These are phyloP conservation scores for Opisthocomus hoazin DNA, from an alignment of 2,113 vertebrate species.

Conservation along the genomic window DNA sequence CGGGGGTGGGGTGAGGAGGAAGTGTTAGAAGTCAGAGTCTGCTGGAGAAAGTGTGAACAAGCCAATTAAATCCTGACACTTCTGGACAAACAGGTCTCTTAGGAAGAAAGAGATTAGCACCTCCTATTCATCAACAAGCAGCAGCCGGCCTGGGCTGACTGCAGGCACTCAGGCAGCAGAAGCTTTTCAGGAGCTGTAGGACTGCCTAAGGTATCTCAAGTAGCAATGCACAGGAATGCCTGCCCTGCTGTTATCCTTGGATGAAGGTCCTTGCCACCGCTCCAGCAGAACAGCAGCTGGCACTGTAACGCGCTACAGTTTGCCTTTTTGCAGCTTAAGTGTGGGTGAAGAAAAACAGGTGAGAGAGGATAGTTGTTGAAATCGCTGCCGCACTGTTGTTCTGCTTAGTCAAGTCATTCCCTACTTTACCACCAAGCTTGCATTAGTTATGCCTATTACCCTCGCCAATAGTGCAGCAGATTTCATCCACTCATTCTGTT, in stretches of 20 bases:
- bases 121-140: background rate
- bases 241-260: background rate
- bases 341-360: background rate
- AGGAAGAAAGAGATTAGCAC: constrained; percentile 57
- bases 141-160: background rate
- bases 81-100: constrained; percentile 54
- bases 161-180: background rate
- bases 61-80: constrained; percentile 58
- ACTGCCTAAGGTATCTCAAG: background rate
- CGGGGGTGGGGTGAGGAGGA: background rate
- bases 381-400: background rate
- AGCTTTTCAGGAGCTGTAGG: background rate
- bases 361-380: background rate
- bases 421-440: background rate
- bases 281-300: background rate
- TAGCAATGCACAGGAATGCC: background rate
- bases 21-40: constrained; percentile 24
- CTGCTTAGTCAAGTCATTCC: background rate
- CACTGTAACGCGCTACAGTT: rapidly evolving
- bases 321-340: background rate
- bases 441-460: background rate
- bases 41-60: constrained; percentile 58
- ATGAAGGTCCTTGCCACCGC: background rate
- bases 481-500: background rate
- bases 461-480: background rate